phyloP scores from a whole-genome alignment of 1,140 invertebrate genomes.

The Panulirus ornatus region DNA sequence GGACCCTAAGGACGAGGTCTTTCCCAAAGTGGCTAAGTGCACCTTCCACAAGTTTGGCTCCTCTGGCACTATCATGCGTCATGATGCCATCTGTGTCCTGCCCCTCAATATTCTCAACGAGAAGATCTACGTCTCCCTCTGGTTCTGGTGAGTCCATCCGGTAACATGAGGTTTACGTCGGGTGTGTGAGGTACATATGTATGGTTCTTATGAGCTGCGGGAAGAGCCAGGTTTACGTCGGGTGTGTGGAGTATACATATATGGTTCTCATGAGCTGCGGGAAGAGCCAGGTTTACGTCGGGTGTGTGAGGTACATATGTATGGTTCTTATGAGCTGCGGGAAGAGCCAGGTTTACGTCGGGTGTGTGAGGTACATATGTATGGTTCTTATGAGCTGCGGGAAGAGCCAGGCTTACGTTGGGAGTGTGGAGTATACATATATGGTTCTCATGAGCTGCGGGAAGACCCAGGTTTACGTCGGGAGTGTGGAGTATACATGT shows the following conservation, averaged over 20 bases:
- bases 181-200: neutral
- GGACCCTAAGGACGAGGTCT: constrained; percentile 90
- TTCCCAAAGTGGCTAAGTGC: constrained; percentile 95
- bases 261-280: no score
- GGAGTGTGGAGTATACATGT: no score
- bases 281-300: neutral
- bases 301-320: neutral
- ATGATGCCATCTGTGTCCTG: constrained; percentile 93
- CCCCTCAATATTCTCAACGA: constrained; percentile 96
- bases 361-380: no score
- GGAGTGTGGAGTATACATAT: neutral
- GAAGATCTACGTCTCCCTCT: constrained; percentile 96
- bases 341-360: neutral
- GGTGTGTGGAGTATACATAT: neutral
- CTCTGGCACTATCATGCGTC: constrained; percentile 90
- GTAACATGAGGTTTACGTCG: neutral
- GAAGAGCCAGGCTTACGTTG: neutral
- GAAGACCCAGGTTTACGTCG: neutral
- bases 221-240: neutral
- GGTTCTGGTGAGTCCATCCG: constrained; percentile 88
- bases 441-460: neutral
- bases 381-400: no score
- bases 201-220: neutral
- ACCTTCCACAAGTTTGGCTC: constrained; percentile 81
- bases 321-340: neutral